Evolutionary conservation across 2,888 invertebrate genomes (phyloP).

Genomic region (Chironomus riparius): DNA sequence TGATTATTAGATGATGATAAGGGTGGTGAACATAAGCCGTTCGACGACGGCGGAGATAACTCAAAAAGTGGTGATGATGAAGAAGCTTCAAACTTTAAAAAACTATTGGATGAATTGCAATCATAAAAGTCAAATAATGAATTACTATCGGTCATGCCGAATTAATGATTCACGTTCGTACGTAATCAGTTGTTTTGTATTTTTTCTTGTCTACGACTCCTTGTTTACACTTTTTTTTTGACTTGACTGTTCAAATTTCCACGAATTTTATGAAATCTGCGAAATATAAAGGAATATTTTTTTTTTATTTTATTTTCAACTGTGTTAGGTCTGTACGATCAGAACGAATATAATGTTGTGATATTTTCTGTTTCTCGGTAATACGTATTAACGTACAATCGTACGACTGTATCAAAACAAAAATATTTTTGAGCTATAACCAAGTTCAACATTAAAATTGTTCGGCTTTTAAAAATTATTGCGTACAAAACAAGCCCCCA

Average conservation of each 20-base stretch:
- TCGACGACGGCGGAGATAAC: conserved; percentile 18
- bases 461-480: neutral
- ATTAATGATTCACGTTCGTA: neutral
- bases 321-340: neutral
- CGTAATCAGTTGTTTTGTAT: neutral
- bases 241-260: too few relatives aligned
- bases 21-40: neutral
- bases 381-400: neutral
- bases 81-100: conserved; percentile 20
- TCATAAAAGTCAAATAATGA: conserved; percentile 27
- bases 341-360: neutral
- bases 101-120: conserved; percentile 27
- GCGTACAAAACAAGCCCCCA: neutral
- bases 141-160: conserved; percentile 23
- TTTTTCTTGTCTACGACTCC: neutral
- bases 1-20: neutral
- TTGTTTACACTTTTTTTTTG: neutral
- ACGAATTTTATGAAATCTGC: neutral
- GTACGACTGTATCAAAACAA: neutral
- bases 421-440: neutral
- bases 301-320: too few relatives aligned
- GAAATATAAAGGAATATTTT: neutral
- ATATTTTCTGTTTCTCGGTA: neutral
- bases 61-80: conserved; percentile 23
- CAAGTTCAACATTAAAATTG: neutral